phyloP scores from a whole-genome alignment of 1,140 invertebrate genomes.

The Heliconius congener region DNA sequence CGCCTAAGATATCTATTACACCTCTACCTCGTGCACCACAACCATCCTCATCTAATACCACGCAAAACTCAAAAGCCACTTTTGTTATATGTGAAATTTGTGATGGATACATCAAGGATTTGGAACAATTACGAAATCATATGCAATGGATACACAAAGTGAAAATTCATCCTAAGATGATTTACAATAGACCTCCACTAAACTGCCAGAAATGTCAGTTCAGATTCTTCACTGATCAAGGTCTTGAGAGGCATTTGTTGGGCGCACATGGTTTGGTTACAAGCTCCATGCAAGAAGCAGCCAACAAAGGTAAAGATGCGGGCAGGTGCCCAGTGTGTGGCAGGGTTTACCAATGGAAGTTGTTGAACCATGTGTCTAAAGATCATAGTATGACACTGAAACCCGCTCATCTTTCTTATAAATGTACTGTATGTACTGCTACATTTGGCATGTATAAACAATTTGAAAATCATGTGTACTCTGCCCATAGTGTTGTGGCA shows the following conservation, averaged over 20 bases:
- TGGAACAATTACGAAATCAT: constrained; percentile 95
- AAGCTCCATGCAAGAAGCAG: constrained; percentile 97
- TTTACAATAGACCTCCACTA: constrained; percentile 95
- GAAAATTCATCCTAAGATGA: constrained; percentile 98
- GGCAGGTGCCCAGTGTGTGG: constrained; percentile 97
- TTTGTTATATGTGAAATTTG: constrained; percentile 98
- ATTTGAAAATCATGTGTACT: constrained; percentile 97
- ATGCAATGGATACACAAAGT: constrained; percentile 99
- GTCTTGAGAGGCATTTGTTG: constrained; percentile 94
- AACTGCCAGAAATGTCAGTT: constrained; percentile 94
- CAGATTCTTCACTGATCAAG: constrained; percentile 88
- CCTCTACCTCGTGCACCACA: constrained; percentile 89
- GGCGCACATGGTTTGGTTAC: constrained; percentile 97
- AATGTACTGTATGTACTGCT: constrained; percentile 97
- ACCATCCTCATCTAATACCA: constrained; percentile 74
- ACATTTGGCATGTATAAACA: constrained; percentile 98
- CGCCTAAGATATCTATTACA: constrained; percentile 95
- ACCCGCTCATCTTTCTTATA: constrained; percentile 96
- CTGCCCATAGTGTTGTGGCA: constrained; percentile 94
- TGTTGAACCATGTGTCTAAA: constrained; percentile 94
- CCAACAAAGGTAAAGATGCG: constrained; percentile 96
- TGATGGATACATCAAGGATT: constrained; percentile 96
- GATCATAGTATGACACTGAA: constrained; percentile 96
- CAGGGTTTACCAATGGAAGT: constrained; percentile 95
- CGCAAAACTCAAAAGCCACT: constrained; percentile 80